Evolutionary conservation across 2,113 vertebrate genomes (phyloP).

Genomic region (Gorsachius goisagi): DNA sequence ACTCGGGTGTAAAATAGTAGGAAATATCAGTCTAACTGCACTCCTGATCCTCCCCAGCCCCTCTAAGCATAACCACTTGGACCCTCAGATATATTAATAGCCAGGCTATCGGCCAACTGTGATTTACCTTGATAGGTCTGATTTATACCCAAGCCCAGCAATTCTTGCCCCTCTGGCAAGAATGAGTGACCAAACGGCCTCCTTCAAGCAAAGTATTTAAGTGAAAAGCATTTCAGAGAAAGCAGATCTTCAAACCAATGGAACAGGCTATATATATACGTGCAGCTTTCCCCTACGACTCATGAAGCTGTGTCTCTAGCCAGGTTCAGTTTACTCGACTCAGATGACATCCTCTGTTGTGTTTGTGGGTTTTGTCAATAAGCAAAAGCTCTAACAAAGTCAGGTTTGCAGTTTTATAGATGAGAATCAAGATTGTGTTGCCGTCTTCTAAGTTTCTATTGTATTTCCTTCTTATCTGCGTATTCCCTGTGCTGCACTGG

Average conservation of each 20-base stretch:
- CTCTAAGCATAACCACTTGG: not conserved
- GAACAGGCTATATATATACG: not conserved
- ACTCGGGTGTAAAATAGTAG: not conserved
- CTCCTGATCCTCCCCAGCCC: not conserved
- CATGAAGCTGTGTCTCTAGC: not conserved
- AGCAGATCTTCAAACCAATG: not conserved
- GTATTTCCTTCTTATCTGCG: not conserved
- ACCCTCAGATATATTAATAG: not conserved
- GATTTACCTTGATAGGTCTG: slow-evolving; percentile 40
- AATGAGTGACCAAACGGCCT: not conserved
- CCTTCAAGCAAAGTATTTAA: not conserved
- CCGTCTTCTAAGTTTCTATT: not conserved
- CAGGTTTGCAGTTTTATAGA: not conserved
- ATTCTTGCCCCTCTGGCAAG: not conserved
- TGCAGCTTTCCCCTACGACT: not conserved
- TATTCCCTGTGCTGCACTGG: not conserved
- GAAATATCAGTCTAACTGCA: not conserved
- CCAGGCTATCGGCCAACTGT: not conserved
- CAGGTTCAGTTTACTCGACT: not conserved
- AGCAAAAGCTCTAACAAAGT: not conserved
- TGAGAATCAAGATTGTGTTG: not conserved
- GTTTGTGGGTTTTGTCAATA: not conserved
- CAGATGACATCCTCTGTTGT: not conserved
- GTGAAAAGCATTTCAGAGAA: not conserved
- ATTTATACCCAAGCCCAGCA: not conserved